Evolutionary conservation across 2,888 invertebrate genomes (phyloP), one percentile per base, ranked within the genome.

Genomic region (Esperia sulphurella): DNA sequence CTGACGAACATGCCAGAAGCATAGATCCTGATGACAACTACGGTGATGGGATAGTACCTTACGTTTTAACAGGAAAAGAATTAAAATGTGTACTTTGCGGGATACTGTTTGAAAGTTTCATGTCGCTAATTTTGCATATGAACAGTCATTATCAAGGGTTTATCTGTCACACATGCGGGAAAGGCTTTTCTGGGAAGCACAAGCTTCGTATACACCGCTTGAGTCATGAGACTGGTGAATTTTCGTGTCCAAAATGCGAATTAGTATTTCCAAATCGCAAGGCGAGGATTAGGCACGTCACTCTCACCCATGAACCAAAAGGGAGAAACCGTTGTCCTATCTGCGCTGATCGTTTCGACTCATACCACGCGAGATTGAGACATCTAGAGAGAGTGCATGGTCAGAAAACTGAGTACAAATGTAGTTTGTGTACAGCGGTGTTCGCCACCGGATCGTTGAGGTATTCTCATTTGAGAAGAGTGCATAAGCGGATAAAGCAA

Each of bases 141-240:
- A 91, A 91, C 56, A 68, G 74, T 46, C 87, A 90, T 63, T 76
- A 84, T 45, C 83, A 78, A 52, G 78, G 77, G 43, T 83, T 70
- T 50, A 76, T 90, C 7, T 91, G 90, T 48, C 67, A 79, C 30
- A 71, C 71, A 1, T 91, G 91, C 50, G 90, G 90, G 0, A 90
- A 90, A 58, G 83, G 80, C 3, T 91, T 78, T 58, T 79, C 85
- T 1, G 75, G 75, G 12, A 71, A 72, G n/a, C 75, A 83, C 6
- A 84, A 85, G 40, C 68, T 89, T 30, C 69, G 78, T 40, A 70
- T 83, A 13, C 91, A 91, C 50, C 68, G 77, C 33, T 65, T 61
- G 12, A 62, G 66, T 43, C 91, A 91, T 51, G 72, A 81, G 39
- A 62, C 68, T 1, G 79, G 84, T 0, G 67, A 77, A 21, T 86